phyloP scores from a whole-genome alignment of 2,797 vertebrate genomes.

The Gobio occitaniae region DNA sequence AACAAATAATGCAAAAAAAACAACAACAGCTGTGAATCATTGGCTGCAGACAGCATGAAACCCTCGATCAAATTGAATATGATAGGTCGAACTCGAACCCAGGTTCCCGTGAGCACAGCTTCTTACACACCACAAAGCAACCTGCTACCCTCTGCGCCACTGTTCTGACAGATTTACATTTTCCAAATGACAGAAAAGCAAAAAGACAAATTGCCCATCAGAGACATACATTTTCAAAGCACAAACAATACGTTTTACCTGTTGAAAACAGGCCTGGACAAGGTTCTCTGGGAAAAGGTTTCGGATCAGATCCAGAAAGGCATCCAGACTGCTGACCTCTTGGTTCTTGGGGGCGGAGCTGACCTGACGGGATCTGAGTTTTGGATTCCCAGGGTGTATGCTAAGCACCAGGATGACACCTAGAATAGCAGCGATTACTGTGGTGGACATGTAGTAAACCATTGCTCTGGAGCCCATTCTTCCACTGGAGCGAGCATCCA shows the following conservation, averaged over 20 bases:
- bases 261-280: conserved; percentile 85
- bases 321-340: conserved; percentile 85
- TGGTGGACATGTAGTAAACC: conserved; percentile 88
- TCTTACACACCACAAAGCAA: neutral
- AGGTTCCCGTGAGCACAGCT: neutral
- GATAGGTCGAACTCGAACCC: neutral
- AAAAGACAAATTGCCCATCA: neutral
- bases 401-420: conserved; percentile 84
- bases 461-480: conserved; percentile 86
- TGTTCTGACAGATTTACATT: neutral
- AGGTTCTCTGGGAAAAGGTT: conserved; percentile 88
- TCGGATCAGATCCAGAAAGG: conserved; percentile 84
- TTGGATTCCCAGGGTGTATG: conserved; percentile 86
- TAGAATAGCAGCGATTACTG: conserved; percentile 81
- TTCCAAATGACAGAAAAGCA: neutral
- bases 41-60: neutral
- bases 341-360: conserved; percentile 66
- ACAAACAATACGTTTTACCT: conserved; percentile 71
- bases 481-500: conserved; percentile 84
- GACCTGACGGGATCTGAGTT: conserved; percentile 68
- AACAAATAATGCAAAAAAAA: neutral
- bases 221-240: neutral
- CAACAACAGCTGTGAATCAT: neutral
- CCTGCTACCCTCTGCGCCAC: neutral
- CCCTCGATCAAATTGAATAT: neutral